Evolutionary conservation across 2,113 vertebrate species (phyloP).

Genomic region (Pelecanus crispus): DNA sequence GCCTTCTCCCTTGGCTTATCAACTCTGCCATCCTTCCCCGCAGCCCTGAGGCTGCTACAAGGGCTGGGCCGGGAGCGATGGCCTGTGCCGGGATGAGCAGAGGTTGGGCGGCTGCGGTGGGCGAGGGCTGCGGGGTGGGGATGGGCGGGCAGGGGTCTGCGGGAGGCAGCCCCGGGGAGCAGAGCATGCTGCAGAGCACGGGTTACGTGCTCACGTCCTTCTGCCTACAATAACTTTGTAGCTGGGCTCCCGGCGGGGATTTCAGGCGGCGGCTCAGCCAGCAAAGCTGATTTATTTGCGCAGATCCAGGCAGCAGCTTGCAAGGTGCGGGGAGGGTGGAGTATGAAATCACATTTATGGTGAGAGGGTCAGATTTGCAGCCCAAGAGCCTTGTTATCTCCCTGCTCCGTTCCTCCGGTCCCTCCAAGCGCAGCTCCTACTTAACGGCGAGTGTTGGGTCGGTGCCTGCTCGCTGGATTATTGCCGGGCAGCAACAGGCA

Average conservation of each 20-base stretch:
- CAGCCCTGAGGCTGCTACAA: background rate
- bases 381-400: background rate
- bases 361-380: background rate
- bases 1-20: background rate
- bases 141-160: background rate
- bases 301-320: background rate
- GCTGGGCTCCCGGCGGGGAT: background rate
- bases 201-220: background rate
- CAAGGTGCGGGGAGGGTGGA: background rate
- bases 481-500: background rate
- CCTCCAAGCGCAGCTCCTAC: background rate
- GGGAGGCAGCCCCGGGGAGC: background rate
- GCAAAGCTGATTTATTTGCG: background rate
- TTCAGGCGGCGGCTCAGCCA: background rate
- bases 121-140: background rate
- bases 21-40: background rate
- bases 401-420: background rate
- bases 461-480: background rate
- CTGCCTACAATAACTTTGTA: background rate
- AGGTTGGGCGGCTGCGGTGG: background rate
- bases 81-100: background rate
- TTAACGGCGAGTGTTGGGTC: rapidly evolving
- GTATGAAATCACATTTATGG: background rate
- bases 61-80: background rate
- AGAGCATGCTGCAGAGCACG: background rate